Evolutionary conservation across 2,113 vertebrate species (phyloP).

Genomic region (Pygoscelis adeliae): DNA sequence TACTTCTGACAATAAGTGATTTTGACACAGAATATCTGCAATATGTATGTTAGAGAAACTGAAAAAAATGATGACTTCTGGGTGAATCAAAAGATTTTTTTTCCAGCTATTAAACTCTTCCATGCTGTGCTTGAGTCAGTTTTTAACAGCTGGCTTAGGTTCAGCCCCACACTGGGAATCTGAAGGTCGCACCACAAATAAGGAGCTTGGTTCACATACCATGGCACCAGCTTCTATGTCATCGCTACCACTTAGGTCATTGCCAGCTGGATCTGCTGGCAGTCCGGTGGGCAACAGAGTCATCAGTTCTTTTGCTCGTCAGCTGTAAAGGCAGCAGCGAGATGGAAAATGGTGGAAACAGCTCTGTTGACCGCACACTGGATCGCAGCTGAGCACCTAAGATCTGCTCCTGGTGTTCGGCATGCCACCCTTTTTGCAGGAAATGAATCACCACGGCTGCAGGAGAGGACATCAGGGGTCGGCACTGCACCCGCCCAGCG

Average conservation of each 20-base stretch:
- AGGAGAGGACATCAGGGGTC: background rate
- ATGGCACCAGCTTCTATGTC: fast-evolving
- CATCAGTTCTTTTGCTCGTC: fast-evolving
- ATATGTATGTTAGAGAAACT: background rate
- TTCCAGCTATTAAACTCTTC: background rate
- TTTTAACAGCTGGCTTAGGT: background rate
- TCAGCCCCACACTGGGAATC: background rate
- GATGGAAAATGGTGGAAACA: background rate
- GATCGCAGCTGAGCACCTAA: background rate
- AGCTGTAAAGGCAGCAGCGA: background rate
- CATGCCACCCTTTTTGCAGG: no score
- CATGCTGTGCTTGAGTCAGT: background rate
- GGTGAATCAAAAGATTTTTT: background rate
- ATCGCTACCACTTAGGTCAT: fast-evolving
- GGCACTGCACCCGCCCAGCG: background rate
- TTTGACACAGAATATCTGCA: background rate
- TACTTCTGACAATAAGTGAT: background rate
- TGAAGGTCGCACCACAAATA: background rate
- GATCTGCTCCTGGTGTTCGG: background rate
- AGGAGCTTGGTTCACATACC: no score
- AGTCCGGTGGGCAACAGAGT: background rate
- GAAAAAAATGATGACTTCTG: background rate
- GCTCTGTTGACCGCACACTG: no score
- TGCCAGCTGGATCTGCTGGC: background rate
- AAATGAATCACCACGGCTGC: background rate